A percentile compares a stretch with the other conserved stretches of the same genome.
These are phyloP conservation scores for Tiliacea aurago DNA, from an alignment of 2,888 invertebrate species.

Conservation along the genomic window DNA sequence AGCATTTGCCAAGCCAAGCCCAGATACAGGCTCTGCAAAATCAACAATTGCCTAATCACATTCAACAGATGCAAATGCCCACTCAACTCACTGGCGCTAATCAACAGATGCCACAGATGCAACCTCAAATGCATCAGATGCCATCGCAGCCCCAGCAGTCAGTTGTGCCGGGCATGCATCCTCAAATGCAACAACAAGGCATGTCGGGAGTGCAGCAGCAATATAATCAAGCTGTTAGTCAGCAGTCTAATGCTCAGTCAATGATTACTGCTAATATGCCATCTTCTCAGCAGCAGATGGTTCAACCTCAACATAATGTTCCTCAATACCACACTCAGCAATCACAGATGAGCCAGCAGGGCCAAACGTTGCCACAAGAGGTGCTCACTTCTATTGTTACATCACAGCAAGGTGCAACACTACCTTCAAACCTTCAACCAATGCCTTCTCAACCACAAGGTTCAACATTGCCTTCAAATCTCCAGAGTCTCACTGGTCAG, in stretches of 20 bases:
- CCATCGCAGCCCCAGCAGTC: constrained; percentile 88
- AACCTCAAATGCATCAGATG: constrained; percentile 88
- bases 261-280: constrained; percentile 87
- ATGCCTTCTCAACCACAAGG: constrained; percentile 90
- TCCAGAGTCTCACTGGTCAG: constrained; percentile 88
- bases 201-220: constrained; percentile 89
- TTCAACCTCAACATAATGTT: constrained; percentile 88
- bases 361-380: constrained; percentile 88
- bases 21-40: constrained; percentile 89
- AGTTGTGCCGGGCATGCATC: constrained; percentile 88
- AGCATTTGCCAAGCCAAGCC: constrained; percentile 88
- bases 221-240: constrained; percentile 88
- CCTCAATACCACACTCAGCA: constrained; percentile 89
- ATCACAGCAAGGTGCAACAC: constrained; percentile 88
- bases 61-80: constrained; percentile 89
- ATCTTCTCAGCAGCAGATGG: constrained; percentile 87
- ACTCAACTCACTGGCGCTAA: constrained; percentile 84
- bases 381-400: constrained; percentile 88
- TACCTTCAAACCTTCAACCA: constrained; percentile 85
- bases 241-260: constrained; percentile 84
- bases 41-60: constrained; percentile 90
- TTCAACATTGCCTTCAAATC: constrained; percentile 91
- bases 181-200: constrained; percentile 87
- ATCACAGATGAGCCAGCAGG: constrained; percentile 87
- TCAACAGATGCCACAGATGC: constrained; percentile 89